Conservation (phyloP, 2,888 invertebrate species). For the Coelogynopora nodosa region DNA sequence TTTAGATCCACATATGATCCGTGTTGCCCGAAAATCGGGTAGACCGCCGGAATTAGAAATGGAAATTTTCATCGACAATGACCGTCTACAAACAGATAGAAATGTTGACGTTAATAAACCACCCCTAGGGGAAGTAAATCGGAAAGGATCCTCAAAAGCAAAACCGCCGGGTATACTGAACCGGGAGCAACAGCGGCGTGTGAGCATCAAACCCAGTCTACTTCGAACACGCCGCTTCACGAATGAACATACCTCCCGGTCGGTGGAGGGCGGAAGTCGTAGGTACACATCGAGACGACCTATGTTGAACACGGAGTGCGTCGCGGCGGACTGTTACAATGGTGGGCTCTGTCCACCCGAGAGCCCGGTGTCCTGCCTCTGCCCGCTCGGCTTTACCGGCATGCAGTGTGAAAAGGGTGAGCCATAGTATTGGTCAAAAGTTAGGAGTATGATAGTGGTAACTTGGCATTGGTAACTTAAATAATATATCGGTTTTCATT, state of each 20-base stretch:
- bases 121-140: not conserved
- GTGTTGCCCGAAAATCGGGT: no score
- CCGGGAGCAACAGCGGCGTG: not conserved
- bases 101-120: not conserved
- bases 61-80: slow-evolving; percentile 19
- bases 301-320: not conserved
- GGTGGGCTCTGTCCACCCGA: not conserved
- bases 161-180: not conserved
- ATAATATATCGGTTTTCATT: no score
- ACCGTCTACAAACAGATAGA: not conserved
- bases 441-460: no score
- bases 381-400: not conserved
- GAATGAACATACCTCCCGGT: not conserved
- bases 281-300: not conserved
- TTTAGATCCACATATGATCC: no score
- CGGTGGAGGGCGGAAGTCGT: not conserved
- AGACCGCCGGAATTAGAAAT: not conserved
- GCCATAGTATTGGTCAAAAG: no score
- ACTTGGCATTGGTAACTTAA: no score
- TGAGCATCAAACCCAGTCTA: not conserved
- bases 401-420: not conserved
- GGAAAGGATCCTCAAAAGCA: not conserved
- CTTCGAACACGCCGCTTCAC: not conserved
- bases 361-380: not conserved
- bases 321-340: not conserved